Evolutionary conservation across 2,797 vertebrate genomes (phyloP).

Genomic region (Strix occidentalis): DNA sequence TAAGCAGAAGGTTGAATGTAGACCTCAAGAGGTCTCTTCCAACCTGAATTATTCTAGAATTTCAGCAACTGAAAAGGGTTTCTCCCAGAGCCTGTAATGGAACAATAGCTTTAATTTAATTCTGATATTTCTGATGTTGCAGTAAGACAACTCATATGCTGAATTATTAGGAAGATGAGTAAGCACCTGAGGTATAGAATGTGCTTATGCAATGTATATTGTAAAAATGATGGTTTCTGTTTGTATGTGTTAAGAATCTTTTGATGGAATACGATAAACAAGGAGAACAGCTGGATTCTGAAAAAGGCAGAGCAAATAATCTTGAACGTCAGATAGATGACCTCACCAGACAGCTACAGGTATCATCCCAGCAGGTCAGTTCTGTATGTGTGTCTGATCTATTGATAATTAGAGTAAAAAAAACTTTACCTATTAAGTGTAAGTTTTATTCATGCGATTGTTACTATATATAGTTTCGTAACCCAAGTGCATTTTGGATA

Average conservation of each 20-base stretch:
- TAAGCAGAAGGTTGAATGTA: neutral
- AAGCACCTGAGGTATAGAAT: neutral
- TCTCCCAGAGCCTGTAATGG: neutral
- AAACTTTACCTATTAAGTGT: neutral
- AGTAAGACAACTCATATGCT: neutral
- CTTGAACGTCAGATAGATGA: slow-evolving; percentile 87
- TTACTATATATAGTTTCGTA: neutral
- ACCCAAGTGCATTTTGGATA: neutral
- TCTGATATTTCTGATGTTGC: neutral
- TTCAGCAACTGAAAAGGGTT: neutral
- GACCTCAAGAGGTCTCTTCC: neutral
- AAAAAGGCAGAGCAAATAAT: slow-evolving; percentile 81
- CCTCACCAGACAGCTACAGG: slow-evolving; percentile 85
- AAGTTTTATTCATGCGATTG: neutral
- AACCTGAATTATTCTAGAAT: neutral
- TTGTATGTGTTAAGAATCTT: slow-evolving; percentile 83
- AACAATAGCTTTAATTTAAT: neutral
- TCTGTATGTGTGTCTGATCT: neutral
- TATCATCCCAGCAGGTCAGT: slow-evolving; percentile 84
- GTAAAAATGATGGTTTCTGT: neutral
- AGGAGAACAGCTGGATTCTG: slow-evolving; percentile 89
- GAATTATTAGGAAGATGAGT: neutral
- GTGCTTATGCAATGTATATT: neutral
- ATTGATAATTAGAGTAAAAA: neutral
- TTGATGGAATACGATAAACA: slow-evolving; percentile 92